These are phyloP conservation scores for Anabacerthia variegaticeps DNA, from an alignment of 2,797 vertebrate genomes.

Conservation along the genomic window DNA sequence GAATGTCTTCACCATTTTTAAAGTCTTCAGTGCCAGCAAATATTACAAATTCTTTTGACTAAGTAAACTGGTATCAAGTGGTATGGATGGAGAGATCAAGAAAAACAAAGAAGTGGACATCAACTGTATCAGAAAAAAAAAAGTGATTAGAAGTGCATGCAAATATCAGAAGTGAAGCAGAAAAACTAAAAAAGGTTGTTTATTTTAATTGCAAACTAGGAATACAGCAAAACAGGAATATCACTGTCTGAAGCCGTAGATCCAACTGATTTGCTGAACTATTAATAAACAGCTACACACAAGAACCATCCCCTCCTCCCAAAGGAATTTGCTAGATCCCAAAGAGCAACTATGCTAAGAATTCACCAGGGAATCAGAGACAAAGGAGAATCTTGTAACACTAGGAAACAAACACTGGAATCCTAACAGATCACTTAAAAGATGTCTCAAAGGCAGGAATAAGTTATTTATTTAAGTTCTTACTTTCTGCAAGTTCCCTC, in stretches of 20 bases:
- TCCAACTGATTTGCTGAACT: neutral
- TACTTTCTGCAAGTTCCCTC: neutral
- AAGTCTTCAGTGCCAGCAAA: neutral
- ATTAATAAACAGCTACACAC: neutral
- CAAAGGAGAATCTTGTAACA: neutral
- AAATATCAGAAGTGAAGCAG: neutral
- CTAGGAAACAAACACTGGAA: neutral
- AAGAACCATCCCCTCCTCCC: neutral
- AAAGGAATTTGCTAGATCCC: neutral
- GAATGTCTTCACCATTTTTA: neutral
- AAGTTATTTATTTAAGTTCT: neutral
- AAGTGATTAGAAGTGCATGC: neutral
- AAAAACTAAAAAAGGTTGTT: neutral
- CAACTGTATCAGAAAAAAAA: neutral
- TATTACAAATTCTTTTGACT: neutral
- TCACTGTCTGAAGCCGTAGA: neutral
- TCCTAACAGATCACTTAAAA: neutral
- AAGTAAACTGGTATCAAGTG: neutral
- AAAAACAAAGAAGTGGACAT: neutral
- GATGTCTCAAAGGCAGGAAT: neutral
- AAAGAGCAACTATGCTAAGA: conserved; percentile 5
- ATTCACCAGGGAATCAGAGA: neutral
- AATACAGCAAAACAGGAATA: neutral
- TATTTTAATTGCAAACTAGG: neutral
- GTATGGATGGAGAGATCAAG: neutral